Evolutionary conservation across 2,888 invertebrate genomes (phyloP).

Genomic region (Xestia ashworthii): DNA sequence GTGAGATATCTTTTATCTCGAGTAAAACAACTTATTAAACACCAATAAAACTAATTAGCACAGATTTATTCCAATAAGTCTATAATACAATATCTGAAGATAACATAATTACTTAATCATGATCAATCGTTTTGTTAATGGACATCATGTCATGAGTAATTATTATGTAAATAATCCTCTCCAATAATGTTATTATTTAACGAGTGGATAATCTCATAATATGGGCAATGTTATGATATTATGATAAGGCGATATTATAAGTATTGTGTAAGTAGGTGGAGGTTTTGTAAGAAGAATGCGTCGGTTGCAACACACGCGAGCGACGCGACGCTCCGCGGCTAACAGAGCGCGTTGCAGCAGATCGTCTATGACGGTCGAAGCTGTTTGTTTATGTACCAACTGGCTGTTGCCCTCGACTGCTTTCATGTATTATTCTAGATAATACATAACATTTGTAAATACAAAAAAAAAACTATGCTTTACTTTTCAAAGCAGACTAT

Average conservation of each 20-base stretch:
- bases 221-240: slow-evolving; percentile 38
- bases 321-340: slow-evolving; percentile 46
- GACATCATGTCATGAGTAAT: neutral
- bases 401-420: slow-evolving; percentile 32
- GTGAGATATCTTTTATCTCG: slow-evolving; percentile 40
- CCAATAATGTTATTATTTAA: neutral
- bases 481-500: neutral
- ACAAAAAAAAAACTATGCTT: neutral
- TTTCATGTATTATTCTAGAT: neutral
- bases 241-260: slow-evolving; percentile 51
- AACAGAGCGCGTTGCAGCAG: slow-evolving; percentile 56
- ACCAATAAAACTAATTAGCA: slow-evolving; percentile 25
- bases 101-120: slow-evolving; percentile 9
- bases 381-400: slow-evolving; percentile 54
- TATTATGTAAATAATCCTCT: slow-evolving; percentile 9
- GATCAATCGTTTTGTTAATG: slow-evolving; percentile 32
- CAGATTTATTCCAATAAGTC: slow-evolving; percentile 34
- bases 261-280: slow-evolving; percentile 58
- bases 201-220: slow-evolving; percentile 33
- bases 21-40: slow-evolving; percentile 44
- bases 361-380: slow-evolving; percentile 51
- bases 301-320: slow-evolving; percentile 70
- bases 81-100: slow-evolving; percentile 7
- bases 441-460: neutral
- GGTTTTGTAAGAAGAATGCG: slow-evolving; percentile 75